Base-by-base conservation (phyloP, 2,888 invertebrate genomes). In the Nomada fucata region DNA sequence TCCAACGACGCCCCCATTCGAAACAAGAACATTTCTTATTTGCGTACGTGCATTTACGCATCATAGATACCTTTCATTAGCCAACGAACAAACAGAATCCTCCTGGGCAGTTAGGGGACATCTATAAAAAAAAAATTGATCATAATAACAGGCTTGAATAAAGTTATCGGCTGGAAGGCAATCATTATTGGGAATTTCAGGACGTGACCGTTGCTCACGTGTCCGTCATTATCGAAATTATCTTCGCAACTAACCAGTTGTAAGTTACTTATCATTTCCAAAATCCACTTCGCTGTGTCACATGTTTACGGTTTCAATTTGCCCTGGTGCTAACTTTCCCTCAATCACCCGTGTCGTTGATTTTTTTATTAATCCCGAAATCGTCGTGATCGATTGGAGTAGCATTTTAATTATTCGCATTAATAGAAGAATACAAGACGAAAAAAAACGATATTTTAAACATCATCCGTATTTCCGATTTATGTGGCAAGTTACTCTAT, bases 141-240 rank as follows among this genome's bases (percentile, higher is more conserved):
- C 47, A 23, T 63, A 76, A 76, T 76, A 70, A 70, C 70, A 76
- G 70, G 23, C 20, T 52, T 15, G 57, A 61, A 76, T 57, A 42
- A 64, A 76, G 63, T 63, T 70, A 70, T 64, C 36, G 20, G 13
- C 13, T 57, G 23, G 63, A 70, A 50, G 42, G 76, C 23, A 18
- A 64, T 70, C 70, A 70, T 76, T 76, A 70, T 36, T 47, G 76
- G 70, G 13, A 70, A 70, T 76, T 70, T 47, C 10, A 26, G 50
- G 47, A 44, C 47, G 44, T 42, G 47, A 64, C 64, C 44, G 72
- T 73, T 55, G 26, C 26, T 55, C 53, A n/a, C 42, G 72, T 7
- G 26, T 72, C 23, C n/a, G 11, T 5, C 52, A 53, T 63, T 63
- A 63, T 26, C 42, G 55, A 55, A 42, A 64, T 64, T 73, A 55